phyloP scores from a whole-genome alignment of 2,113 vertebrate species.

The Saguinus midas region DNA sequence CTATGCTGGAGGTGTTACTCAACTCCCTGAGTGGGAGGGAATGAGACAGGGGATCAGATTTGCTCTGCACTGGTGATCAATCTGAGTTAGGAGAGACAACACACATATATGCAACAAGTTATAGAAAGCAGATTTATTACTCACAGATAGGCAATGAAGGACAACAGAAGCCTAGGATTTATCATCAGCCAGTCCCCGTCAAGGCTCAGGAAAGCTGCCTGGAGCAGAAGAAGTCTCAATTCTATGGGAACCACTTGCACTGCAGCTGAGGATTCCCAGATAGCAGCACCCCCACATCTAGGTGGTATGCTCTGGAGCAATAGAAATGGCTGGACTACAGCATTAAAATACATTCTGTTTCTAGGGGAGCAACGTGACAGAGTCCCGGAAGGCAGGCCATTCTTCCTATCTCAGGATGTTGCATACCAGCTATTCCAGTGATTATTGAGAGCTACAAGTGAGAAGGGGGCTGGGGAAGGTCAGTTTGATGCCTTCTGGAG shows the following conservation, averaged over 20 bases:
- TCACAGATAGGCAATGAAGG: neutral
- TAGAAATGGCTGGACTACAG: neutral
- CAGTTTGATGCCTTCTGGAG: neutral
- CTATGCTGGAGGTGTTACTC: neutral
- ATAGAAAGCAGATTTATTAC: neutral
- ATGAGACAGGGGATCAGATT: neutral
- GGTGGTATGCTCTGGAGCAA: too few species aligned
- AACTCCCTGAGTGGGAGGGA: neutral
- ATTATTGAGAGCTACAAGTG: neutral
- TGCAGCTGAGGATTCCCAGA: neutral
- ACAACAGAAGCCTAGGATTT: neutral
- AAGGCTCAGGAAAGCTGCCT: neutral
- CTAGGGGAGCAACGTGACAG: neutral
- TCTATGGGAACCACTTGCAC: rapidly evolving
- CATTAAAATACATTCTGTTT: neutral
- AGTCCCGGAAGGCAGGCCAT: neutral
- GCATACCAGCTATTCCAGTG: neutral
- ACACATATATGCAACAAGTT: neutral
- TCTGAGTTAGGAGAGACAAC: neutral
- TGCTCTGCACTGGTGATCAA: neutral
- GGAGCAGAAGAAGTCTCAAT: neutral
- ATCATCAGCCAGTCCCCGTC: neutral
- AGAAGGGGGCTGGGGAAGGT: too few species aligned
- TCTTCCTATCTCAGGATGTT: neutral
- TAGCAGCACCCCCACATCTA: neutral